Base-by-base conservation (phyloP, 2,113 vertebrate species). In the Bubo blakistoni region DNA sequence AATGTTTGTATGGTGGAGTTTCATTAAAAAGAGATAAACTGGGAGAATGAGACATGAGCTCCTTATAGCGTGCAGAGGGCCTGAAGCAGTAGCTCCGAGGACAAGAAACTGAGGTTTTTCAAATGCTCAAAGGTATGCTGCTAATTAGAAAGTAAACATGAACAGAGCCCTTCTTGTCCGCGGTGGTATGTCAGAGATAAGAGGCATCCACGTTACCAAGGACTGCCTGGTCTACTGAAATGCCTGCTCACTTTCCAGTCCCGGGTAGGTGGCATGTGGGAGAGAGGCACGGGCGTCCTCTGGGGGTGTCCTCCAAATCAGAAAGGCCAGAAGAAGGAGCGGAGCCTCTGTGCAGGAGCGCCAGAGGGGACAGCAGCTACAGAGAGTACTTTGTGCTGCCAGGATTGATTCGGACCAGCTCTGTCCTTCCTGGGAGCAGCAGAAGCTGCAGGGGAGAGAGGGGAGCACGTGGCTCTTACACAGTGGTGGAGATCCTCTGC, bases 381-480 rank as follows among this genome's bases (percentile, higher is more conserved):
- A 92, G 79, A 44, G 40, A 77, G 40, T 40, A 29, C 0, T 49
- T 88, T 0, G 3, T 40, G 70, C 57, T 76, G 57, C 42, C 47
- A 17, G 54, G n/a, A 21, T 34, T 0, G 0, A 12, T 34, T 32
- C 1, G 7, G 58, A 52, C 32, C 61, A 72, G 44, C 54, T 51
- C 2, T 0, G 4, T 38, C 36, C n/a, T 81, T 54, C n/a, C 44
- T 4, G 4, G 49, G 54, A 80, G 34, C 79, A 69, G 59, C 42
- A 73, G 57, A 51, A 69, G 32, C 46, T 66, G 27, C 51, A 10
- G 1, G 0, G 18, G 36, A 16, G 4, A 49, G 15, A 61, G 55
- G 22, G 27, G 8, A 62, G 8, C 27, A 21, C 0, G 0, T 0
- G 0, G 46, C 16, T 72, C 36, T 54, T 4, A 5, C 36, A 38